Evolutionary conservation across 92 coral and sea anemone species (phyloP).

Genomic region (Heteractis magnifica): DNA sequence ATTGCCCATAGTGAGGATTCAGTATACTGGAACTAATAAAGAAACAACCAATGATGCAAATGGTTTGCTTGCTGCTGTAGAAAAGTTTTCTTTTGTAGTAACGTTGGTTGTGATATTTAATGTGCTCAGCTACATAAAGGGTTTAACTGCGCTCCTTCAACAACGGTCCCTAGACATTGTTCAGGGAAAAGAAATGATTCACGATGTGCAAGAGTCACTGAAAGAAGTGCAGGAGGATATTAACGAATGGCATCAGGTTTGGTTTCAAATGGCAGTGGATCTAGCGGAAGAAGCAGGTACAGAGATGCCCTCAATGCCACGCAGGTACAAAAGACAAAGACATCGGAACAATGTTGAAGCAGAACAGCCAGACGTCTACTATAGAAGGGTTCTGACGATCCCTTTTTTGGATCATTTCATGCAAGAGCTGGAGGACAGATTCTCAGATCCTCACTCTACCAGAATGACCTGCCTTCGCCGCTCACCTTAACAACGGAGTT

Average conservation of each 20-base stretch:
- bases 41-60: constrained; percentile 23
- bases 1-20: constrained; percentile 20
- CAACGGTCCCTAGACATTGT: constrained; percentile 25
- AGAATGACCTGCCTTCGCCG: constrained; percentile 13
- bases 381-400: not conserved
- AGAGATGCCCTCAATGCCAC: not conserved
- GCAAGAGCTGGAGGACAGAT: not conserved
- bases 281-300: not conserved
- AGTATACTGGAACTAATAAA: constrained; percentile 9
- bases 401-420: too few relatives aligned
- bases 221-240: constrained; percentile 26
- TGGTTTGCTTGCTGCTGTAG: constrained; percentile 32
- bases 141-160: constrained; percentile 20
- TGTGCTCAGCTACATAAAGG: constrained; percentile 34
- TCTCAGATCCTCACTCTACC: not conserved
- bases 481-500: not conserved
- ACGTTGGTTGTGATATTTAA: constrained; percentile 24
- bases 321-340: constrained; percentile 1
- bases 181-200: constrained; percentile 12
- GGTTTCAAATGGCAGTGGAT: not conserved
- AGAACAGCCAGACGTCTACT: too few relatives aligned
- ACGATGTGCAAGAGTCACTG: constrained; percentile 20
- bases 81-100: constrained; percentile 24
- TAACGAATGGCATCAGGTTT: constrained; percentile 4
- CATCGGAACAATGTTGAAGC: constrained; percentile 1